Evolutionary conservation across 2,888 invertebrate species (phyloP).

Genomic region (Cremastobaeus sp.): DNA sequence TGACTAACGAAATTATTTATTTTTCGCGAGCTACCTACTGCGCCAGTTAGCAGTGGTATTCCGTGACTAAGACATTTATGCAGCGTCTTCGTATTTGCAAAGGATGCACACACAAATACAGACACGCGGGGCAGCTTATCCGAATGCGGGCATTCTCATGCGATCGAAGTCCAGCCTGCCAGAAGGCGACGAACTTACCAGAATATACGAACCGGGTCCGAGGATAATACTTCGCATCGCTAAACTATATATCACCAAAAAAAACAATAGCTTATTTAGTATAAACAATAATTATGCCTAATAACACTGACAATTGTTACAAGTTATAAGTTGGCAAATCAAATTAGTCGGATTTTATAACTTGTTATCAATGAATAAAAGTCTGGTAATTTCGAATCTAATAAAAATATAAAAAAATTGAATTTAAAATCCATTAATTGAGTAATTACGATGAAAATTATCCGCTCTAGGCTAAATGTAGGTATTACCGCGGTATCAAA

Average conservation of each 20-base stretch:
- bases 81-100: slow-evolving; percentile 47
- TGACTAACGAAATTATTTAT: slow-evolving; percentile 68
- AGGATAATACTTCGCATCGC: slow-evolving; percentile 37
- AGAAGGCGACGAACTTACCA: slow-evolving; percentile 56
- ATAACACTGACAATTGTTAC: no score
- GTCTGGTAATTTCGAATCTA: no score
- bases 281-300: neutral
- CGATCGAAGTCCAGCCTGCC: slow-evolving; percentile 56
- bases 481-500: no score
- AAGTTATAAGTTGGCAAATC: neutral
- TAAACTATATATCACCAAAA: slow-evolving; percentile 7
- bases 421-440: no score
- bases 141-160: slow-evolving; percentile 62
- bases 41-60: slow-evolving; percentile 70
- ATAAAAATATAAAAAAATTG: no score
- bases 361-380: no score
- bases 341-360: no score
- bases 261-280: slow-evolving; percentile 3
- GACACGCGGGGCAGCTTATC: slow-evolving; percentile 52
- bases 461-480: no score
- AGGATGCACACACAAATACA: slow-evolving; percentile 53
- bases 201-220: slow-evolving; percentile 45
- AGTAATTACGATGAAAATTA: no score
- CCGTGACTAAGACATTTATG: slow-evolving; percentile 63
- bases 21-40: slow-evolving; percentile 72